These are phyloP conservation scores for Conchocele bisecta DNA, from an alignment of 2,888 invertebrate species.

Conservation along the genomic window DNA sequence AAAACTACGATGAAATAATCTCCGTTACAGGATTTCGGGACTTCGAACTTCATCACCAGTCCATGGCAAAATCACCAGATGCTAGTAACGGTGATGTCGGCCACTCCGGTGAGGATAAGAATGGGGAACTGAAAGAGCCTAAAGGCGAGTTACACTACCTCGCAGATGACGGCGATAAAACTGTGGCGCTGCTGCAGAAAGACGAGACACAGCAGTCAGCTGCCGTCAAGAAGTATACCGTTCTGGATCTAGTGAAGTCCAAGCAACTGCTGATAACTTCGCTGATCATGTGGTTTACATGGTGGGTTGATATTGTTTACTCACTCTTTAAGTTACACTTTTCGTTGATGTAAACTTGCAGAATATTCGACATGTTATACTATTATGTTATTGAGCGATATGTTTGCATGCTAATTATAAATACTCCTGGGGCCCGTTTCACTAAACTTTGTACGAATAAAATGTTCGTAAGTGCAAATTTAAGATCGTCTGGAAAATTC, in stretches of 20 bases:
- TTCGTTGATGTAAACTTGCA: background rate
- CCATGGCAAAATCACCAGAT: no score
- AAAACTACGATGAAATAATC: constrained; percentile 49
- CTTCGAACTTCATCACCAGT: no score
- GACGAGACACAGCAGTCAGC: background rate
- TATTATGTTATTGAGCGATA: no score
- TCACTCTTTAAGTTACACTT: background rate
- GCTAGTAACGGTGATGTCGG: no score
- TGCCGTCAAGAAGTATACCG: constrained; percentile 49
- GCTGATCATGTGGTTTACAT: constrained; percentile 62
- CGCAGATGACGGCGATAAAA: no score
- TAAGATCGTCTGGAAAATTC: no score
- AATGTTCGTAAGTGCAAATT: no score
- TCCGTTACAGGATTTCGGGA: constrained; percentile 22
- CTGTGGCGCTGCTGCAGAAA: background rate
- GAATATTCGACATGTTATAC: no score
- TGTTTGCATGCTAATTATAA: no score
- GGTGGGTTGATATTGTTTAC: constrained; percentile 55
- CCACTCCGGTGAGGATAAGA: background rate
- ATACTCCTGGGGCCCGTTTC: no score
- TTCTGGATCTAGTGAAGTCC: constrained; percentile 61
- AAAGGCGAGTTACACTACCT: no score
- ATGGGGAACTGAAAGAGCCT: background rate
- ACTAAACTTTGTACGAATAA: no score
- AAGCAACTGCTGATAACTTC: constrained; percentile 56